These are phyloP conservation scores for Hemaris fuciformis DNA, from an alignment of 2,888 invertebrate species.

Conservation along the genomic window DNA sequence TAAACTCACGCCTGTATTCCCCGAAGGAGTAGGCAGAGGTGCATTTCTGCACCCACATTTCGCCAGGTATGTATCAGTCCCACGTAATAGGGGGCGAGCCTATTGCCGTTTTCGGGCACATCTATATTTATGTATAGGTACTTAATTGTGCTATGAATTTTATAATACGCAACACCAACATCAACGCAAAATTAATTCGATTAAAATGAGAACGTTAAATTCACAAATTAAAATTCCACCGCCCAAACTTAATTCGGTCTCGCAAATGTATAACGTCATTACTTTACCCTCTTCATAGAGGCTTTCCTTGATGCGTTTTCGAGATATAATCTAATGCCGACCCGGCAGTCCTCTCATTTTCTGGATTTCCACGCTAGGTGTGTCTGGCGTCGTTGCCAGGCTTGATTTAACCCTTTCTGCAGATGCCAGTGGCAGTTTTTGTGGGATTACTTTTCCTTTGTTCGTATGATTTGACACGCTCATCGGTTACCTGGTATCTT, in stretches of 20 bases:
- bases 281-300: conserved; percentile 62
- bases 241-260: conserved; percentile 47
- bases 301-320: conserved; percentile 56
- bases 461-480: neutral
- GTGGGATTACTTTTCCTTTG: neutral
- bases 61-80: too few relatives aligned
- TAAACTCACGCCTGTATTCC: too few relatives aligned
- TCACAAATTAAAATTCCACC: conserved; percentile 46
- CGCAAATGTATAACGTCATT: conserved; percentile 64
- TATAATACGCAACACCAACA: conserved; percentile 11
- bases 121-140: too few relatives aligned
- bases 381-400: conserved; percentile 25
- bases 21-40: too few relatives aligned
- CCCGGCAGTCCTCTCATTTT: conserved; percentile 40
- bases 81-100: too few relatives aligned
- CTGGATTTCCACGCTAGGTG: conserved; percentile 41
- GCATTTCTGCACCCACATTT: too few relatives aligned
- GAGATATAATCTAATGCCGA: conserved; percentile 57
- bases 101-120: too few relatives aligned
- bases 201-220: conserved; percentile 38
- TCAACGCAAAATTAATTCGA: conserved; percentile 31
- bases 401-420: conserved; percentile 31
- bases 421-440: neutral
- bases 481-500: too few relatives aligned
- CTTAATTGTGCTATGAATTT: too few relatives aligned